Evolutionary conservation across 2,113 vertebrate species (phyloP).

Genomic region (Gavialis gangeticus): DNA sequence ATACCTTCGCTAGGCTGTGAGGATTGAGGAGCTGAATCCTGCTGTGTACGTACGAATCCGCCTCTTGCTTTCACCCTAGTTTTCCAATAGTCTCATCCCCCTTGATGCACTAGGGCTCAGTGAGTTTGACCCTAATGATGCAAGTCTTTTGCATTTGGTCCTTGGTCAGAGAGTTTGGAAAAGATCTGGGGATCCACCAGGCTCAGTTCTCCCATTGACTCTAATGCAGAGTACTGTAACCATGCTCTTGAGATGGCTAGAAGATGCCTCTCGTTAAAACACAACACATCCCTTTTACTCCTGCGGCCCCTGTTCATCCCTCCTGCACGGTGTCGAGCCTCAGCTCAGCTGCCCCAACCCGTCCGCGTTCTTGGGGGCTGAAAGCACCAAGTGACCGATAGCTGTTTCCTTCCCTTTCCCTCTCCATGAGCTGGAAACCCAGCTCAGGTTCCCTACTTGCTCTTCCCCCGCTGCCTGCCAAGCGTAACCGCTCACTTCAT

Average conservation of each 20-base stretch:
- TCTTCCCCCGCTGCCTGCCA: neutral
- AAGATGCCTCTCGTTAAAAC: neutral
- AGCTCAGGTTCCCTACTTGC: neutral
- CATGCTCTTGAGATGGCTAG: neutral
- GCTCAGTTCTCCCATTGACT: neutral
- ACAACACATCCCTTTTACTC: neutral
- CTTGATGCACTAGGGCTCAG: fast-evolving
- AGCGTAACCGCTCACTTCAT: neutral
- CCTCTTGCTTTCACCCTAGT: neutral
- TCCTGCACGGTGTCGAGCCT: neutral
- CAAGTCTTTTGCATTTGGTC: fast-evolving
- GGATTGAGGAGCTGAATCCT: neutral
- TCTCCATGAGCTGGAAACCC: neutral
- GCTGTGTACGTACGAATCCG: neutral
- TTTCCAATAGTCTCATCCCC: fast-evolving
- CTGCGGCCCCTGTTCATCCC: neutral
- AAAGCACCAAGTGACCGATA: neutral
- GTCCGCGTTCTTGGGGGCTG: neutral
- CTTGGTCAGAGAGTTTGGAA: neutral
- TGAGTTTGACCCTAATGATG: fast-evolving
- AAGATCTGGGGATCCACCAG: neutral
- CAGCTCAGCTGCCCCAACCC: neutral
- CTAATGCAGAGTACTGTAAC: neutral
- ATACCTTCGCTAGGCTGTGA: neutral
- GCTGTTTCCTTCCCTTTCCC: neutral